phyloP scores from a whole-genome alignment of 2,797 vertebrate species.

The Lagocephalus sceleratus region DNA sequence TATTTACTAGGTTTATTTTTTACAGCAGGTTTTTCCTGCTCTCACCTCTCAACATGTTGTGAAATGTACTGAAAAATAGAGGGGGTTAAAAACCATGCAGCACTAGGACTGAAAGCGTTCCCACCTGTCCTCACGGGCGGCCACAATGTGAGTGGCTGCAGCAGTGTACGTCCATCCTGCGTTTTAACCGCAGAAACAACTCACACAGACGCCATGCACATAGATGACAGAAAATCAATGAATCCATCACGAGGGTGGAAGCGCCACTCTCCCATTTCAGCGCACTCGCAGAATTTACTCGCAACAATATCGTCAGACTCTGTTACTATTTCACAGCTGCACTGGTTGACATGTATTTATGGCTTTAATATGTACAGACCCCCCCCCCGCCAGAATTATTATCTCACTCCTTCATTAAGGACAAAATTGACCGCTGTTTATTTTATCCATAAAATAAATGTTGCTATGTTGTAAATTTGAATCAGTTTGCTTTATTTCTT shows the following conservation, averaged over 20 bases:
- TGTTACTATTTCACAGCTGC: neutral
- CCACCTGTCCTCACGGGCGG: slow-evolving; percentile 43
- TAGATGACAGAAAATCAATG: neutral
- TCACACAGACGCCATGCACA: neutral
- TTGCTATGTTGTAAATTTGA: slow-evolving; percentile 26
- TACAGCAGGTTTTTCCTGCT: too few relatives aligned
- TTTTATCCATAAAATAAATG: slow-evolving; percentile 11
- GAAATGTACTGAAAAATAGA: too few relatives aligned
- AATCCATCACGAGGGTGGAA: neutral
- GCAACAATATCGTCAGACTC: neutral
- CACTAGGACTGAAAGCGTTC: slow-evolving; percentile 33
- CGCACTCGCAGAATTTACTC: neutral
- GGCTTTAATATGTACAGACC: neutral
- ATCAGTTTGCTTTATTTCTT: slow-evolving; percentile 28
- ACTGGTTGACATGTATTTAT: neutral
- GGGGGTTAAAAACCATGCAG: neutral
- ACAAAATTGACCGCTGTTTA: slow-evolving; percentile 3
- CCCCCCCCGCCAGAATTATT: neutral
- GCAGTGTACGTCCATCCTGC: slow-evolving; percentile 3
- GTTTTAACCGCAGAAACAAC: neutral
- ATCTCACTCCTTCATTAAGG: neutral
- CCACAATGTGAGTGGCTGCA: slow-evolving; percentile 35
- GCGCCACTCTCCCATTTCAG: neutral
- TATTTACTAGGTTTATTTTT: too few relatives aligned
- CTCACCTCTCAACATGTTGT: too few relatives aligned